A percentile compares a stretch with the other conserved stretches of the same genome.
Evolutionary conservation across 2,888 invertebrate species (phyloP).

Genomic region (Epistrophe grossulariae): DNA sequence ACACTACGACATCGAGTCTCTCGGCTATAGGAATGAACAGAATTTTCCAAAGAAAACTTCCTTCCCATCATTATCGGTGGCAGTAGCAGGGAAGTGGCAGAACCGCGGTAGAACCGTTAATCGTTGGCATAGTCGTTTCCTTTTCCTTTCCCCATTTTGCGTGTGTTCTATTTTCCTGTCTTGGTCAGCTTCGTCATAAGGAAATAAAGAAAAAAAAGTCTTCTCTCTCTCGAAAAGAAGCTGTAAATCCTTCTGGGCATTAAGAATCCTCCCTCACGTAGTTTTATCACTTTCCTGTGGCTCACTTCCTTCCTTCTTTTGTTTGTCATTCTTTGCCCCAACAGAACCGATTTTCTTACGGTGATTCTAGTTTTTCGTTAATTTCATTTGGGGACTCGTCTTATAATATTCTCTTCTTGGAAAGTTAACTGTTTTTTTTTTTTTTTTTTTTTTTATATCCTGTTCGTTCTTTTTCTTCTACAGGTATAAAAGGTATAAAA

Average conservation of each 20-base stretch:
- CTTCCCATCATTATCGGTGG: constrained; percentile 2
- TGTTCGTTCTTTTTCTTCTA: background rate
- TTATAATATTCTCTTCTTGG: background rate
- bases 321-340: constrained; percentile 50
- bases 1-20: background rate
- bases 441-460: background rate
- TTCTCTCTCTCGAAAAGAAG: constrained; percentile 57
- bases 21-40: background rate
- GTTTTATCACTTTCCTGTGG: constrained; percentile 71
- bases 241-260: constrained; percentile 73
- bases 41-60: constrained; percentile 34
- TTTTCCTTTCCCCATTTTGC: constrained; percentile 32
- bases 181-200: constrained; percentile 57
- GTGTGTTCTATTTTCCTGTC: constrained; percentile 40
- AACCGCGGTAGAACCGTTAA: constrained; percentile 53
- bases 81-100: background rate
- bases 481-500: constrained; percentile 31
- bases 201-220: constrained; percentile 49
- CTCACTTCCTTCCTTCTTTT: constrained; percentile 46
- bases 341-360: constrained; percentile 28
- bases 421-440: constrained; percentile 10
- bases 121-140: constrained; percentile 67
- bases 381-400: constrained; percentile 41
- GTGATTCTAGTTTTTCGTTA: constrained; percentile 56
- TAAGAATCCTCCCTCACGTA: constrained; percentile 61